These are phyloP conservation scores for Carpatolechia fugitivella DNA, from an alignment of 2,888 invertebrate species.

Conservation along the genomic window DNA sequence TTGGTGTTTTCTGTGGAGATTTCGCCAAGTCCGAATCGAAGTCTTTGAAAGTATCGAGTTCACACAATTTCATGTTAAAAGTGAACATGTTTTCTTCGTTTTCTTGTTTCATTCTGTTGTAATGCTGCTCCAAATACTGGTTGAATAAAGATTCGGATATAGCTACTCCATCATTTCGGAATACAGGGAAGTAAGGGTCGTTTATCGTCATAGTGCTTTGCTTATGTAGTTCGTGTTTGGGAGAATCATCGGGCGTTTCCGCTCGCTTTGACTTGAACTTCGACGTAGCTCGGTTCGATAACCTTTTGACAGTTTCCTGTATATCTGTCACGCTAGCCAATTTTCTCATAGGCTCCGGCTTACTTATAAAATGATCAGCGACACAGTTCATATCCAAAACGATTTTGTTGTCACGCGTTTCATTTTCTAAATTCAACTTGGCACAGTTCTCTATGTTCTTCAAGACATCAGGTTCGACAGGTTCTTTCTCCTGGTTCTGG, in stretches of 20 bases:
- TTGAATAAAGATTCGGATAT: slow-evolving; percentile 85
- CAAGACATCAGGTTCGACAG: slow-evolving; percentile 55
- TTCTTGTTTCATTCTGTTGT: slow-evolving; percentile 73
- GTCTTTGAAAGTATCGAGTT: slow-evolving; percentile 68
- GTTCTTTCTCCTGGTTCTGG: slow-evolving; percentile 74
- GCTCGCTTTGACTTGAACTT: slow-evolving; percentile 71
- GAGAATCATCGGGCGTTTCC: slow-evolving; percentile 40
- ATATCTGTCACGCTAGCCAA: slow-evolving; percentile 82
- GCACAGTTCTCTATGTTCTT: slow-evolving; percentile 59
- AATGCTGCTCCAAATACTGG: slow-evolving; percentile 83
- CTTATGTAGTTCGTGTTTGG: slow-evolving; percentile 48
- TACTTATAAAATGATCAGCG: slow-evolving; percentile 71
- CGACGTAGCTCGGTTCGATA: slow-evolving; percentile 78
- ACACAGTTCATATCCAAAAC: slow-evolving; percentile 64
- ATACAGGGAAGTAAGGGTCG: slow-evolving; percentile 88
- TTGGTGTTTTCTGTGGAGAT: slow-evolving; percentile 67
- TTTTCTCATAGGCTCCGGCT: slow-evolving; percentile 67
- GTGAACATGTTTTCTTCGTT: slow-evolving; percentile 69
- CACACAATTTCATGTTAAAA: slow-evolving; percentile 57
- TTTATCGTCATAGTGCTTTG: slow-evolving; percentile 84
- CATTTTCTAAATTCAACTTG: slow-evolving; percentile 50
- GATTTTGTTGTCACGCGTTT: slow-evolving; percentile 59
- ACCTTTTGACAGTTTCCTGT: slow-evolving; percentile 79
- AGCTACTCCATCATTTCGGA: slow-evolving; percentile 85
- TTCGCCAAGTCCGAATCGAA: slow-evolving; percentile 68